Evolutionary conservation across 2,888 invertebrate species (phyloP).

Genomic region (Eupithecia insigniata): DNA sequence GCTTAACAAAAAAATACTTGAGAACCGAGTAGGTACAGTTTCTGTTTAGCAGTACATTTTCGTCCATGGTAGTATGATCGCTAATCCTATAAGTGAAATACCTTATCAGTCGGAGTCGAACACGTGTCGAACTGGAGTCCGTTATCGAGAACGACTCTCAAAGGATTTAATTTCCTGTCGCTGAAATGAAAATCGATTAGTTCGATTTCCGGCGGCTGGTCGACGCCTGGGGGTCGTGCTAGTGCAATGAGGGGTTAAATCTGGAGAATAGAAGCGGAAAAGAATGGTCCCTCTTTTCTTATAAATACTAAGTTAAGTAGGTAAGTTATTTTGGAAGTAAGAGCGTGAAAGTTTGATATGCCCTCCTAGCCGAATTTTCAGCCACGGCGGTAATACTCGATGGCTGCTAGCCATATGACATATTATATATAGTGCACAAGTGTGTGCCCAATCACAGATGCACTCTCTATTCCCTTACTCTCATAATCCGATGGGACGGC

Average conservation of each 20-base stretch:
- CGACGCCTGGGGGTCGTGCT: slow-evolving; percentile 61
- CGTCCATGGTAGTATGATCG: too few species aligned
- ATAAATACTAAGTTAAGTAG: neutral
- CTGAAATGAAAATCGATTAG: slow-evolving; percentile 84
- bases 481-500: too few species aligned
- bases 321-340: neutral
- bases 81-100: slow-evolving; percentile 23
- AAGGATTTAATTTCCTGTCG: slow-evolving; percentile 84
- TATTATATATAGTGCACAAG: neutral
- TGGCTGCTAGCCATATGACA: neutral
- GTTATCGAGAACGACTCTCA: slow-evolving; percentile 79
- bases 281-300: neutral
- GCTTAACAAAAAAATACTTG: too few species aligned
- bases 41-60: neutral
- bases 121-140: slow-evolving; percentile 79
- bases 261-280: slow-evolving; percentile 5
- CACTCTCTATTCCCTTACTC: too few species aligned
- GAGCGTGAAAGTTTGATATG: neutral
- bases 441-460: too few species aligned
- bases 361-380: too few species aligned
- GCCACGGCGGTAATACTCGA: too few species aligned
- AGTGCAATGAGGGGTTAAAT: slow-evolving; percentile 8
- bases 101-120: slow-evolving; percentile 50
- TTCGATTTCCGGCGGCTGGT: slow-evolving; percentile 79
- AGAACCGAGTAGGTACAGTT: too few species aligned